Evolutionary conservation across 2,113 vertebrate species (phyloP).

Genomic region (Oxygymnocypris stewartii): DNA sequence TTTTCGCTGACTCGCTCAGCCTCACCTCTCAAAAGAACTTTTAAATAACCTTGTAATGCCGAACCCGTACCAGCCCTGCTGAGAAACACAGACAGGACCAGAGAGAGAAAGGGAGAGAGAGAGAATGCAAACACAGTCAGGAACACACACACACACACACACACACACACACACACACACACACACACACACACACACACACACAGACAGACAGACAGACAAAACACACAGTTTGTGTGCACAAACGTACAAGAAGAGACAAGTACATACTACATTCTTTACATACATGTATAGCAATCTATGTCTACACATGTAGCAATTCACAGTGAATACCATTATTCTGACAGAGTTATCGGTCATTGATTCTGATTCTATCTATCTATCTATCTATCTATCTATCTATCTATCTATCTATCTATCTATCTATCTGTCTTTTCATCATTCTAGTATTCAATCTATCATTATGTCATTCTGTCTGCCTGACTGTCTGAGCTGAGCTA

Average conservation of each 20-base stretch:
- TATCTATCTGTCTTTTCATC: too few relatives aligned
- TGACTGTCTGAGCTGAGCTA: neutral
- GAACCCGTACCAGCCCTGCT: constrained; percentile 44
- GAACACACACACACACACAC: constrained; percentile 22
- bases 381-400: neutral
- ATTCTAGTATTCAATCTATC: neutral
- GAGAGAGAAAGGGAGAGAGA: constrained; percentile 17
- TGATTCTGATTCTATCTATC: neutral
- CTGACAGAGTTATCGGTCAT: neutral
- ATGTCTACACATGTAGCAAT: neutral
- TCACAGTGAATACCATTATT: neutral
- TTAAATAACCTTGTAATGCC: constrained; percentile 61
- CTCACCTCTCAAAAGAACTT: constrained; percentile 59
- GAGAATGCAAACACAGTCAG: constrained; percentile 19
- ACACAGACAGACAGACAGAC: too few relatives aligned
- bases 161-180: neutral
- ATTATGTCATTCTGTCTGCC: neutral
- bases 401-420: neutral
- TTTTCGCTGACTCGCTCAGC: constrained; percentile 58
- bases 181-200: too few relatives aligned
- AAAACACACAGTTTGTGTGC: neutral
- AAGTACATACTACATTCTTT: neutral
- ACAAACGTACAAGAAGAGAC: constrained; percentile 20
- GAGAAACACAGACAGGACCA: constrained; percentile 24
- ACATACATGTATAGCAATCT: neutral